These are phyloP conservation scores for Blera fallax DNA, from an alignment of 2,888 invertebrate genomes.

Conservation along the genomic window DNA sequence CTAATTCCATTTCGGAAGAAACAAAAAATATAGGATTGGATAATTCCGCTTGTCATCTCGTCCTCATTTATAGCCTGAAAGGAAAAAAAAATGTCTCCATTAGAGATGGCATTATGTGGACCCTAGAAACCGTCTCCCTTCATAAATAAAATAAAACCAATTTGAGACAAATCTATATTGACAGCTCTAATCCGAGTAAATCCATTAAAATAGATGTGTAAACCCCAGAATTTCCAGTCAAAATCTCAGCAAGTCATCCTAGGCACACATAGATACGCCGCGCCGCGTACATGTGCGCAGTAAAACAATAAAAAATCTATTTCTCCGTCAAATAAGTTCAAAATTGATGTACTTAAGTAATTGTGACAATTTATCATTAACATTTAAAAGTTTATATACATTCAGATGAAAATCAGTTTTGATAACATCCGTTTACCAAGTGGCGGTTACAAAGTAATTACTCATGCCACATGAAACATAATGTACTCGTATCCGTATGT, in stretches of 20 bases:
- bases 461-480: constrained; percentile 14
- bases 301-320: not conserved
- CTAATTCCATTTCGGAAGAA: not conserved
- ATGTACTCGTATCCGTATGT: not conserved
- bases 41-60: not conserved
- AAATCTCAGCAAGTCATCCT: not conserved
- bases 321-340: not conserved
- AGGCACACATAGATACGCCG: too few species aligned
- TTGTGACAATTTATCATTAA: constrained; percentile 1
- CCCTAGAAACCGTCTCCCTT: not conserved
- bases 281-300: not conserved
- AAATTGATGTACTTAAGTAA: not conserved
- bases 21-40: not conserved
- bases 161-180: constrained; percentile 3
- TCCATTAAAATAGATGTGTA: constrained; percentile 2
- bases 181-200: constrained; percentile 9
- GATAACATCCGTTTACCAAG: not conserved
- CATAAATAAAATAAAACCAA: not conserved
- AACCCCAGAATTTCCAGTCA: not conserved
- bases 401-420: constrained; percentile 1
- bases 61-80: not conserved
- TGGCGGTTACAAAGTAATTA: constrained; percentile 19
- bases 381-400: not conserved
- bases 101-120: not conserved
- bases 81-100: not conserved